These are phyloP conservation scores for Geophilus truncorum DNA, from an alignment of 2,888 invertebrate species.

Conservation along the genomic window DNA sequence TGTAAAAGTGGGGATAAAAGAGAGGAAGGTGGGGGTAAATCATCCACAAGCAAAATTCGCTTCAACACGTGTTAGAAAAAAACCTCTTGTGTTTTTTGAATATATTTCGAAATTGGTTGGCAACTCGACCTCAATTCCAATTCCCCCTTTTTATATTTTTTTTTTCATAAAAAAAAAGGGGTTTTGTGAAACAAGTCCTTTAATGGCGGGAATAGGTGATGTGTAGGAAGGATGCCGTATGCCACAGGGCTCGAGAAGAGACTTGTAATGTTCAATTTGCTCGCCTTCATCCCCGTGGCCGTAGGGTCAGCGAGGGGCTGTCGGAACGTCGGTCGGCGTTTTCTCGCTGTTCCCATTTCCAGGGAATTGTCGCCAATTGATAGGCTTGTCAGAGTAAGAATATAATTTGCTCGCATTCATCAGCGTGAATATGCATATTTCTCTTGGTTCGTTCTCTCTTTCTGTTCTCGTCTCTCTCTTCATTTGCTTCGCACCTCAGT, in stretches of 20 bases:
- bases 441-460: no score
- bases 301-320: slow-evolving; percentile 12
- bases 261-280: slow-evolving; percentile 29
- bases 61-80: background rate
- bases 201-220: background rate
- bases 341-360: background rate
- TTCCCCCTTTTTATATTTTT: background rate
- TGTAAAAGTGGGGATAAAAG: background rate
- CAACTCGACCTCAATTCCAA: background rate
- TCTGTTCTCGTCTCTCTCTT: no score
- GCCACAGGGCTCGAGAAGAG: slow-evolving; percentile 7
- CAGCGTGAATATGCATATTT: slow-evolving; percentile 34
- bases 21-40: background rate
- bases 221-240: no score
- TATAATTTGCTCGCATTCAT: slow-evolving; percentile 33
- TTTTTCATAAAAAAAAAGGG: background rate
- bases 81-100: background rate
- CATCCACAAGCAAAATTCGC: background rate
- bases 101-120: background rate
- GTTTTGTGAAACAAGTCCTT: background rate
- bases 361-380: slow-evolving; percentile 14
- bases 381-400: slow-evolving; percentile 29
- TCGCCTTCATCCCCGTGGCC: slow-evolving; percentile 27
- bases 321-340: background rate
- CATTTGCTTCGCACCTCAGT: slow-evolving; percentile 28